Conservation (phyloP, 2,888 invertebrate species). For the Drosophila subsilvestris region DNA sequence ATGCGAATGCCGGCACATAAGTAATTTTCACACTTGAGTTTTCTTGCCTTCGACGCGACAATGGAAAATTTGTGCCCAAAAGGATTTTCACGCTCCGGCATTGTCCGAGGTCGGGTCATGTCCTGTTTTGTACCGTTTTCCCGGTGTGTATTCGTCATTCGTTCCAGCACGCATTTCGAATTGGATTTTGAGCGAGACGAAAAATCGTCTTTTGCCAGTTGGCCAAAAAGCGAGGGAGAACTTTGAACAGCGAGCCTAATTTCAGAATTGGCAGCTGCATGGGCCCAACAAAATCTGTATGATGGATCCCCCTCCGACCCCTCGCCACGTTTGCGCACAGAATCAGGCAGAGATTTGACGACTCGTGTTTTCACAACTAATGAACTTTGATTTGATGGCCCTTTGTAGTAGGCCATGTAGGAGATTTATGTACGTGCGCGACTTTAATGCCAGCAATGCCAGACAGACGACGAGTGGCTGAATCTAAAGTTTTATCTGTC, state of each 20-base stretch:
- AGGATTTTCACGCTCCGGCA: constrained; percentile 67
- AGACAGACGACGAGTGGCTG: constrained; percentile 10
- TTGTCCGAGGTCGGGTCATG: constrained; percentile 46
- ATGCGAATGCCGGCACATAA: constrained; percentile 62
- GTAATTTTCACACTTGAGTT: constrained; percentile 71
- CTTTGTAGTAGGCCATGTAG: constrained; percentile 30
- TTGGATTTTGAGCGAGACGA: constrained; percentile 72
- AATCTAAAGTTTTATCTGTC: constrained; percentile 29
- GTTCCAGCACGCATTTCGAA: constrained; percentile 71
- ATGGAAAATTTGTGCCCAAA: constrained; percentile 35
- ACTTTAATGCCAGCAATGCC: constrained; percentile 57
- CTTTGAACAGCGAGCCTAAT: constrained; percentile 68
- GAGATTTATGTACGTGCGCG: constrained; percentile 60
- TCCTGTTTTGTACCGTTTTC: not conserved
- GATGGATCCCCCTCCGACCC: not conserved
- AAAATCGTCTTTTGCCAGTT: constrained; percentile 43
- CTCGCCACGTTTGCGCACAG: not conserved
- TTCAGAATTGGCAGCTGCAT: constrained; percentile 51
- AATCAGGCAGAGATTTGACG: constrained; percentile 8
- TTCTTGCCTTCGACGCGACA: constrained; percentile 36
- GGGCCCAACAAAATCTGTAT: constrained; percentile 13
- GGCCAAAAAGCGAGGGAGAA: constrained; percentile 55
- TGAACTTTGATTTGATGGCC: constrained; percentile 63
- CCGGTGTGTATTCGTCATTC: constrained; percentile 16
- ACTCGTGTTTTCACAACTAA: constrained; percentile 54